Conservation (phyloP, 1,140 invertebrate genomes). For the Carcinoscorpius rotundicauda region DNA sequence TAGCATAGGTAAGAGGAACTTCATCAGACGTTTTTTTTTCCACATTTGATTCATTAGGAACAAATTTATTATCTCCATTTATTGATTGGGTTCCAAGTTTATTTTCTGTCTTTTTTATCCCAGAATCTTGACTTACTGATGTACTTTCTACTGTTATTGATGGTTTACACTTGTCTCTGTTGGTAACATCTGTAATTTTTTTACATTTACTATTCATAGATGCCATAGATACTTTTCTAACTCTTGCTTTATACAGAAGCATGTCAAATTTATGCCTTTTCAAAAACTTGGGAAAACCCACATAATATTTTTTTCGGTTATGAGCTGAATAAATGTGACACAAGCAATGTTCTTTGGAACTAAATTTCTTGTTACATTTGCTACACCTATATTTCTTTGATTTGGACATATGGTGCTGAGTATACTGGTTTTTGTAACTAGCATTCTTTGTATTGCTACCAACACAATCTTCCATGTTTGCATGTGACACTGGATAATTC, state of each 20-base stretch:
- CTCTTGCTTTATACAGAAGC: slow-evolving; percentile 48
- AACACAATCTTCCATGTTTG: slow-evolving; percentile 5
- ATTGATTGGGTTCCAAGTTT: too few relatives aligned
- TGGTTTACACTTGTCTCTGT: slow-evolving; percentile 7
- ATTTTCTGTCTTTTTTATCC: neutral
- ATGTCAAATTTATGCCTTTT: slow-evolving; percentile 45
- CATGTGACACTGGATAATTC: neutral
- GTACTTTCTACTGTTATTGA: neutral
- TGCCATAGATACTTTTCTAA: slow-evolving; percentile 47
- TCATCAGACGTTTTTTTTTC: slow-evolving; percentile 6
- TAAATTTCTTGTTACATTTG: slow-evolving; percentile 37
- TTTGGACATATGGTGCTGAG: slow-evolving; percentile 5
- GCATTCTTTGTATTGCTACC: neutral
- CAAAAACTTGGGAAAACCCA: slow-evolving; percentile 15
- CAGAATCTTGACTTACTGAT: neutral
- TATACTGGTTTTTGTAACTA: neutral
- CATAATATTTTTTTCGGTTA: slow-evolving; percentile 16
- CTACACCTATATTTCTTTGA: slow-evolving; percentile 35
- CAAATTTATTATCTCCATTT: too few relatives aligned
- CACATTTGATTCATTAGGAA: neutral
- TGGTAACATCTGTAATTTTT: slow-evolving; percentile 2
- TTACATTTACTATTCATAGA: slow-evolving; percentile 40
- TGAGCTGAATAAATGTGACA: slow-evolving; percentile 34
- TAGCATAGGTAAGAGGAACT: slow-evolving; percentile 29
- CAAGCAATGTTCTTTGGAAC: slow-evolving; percentile 30